Conservation (phyloP, 2,888 invertebrate genomes). For the Chymomyza amoena region DNA sequence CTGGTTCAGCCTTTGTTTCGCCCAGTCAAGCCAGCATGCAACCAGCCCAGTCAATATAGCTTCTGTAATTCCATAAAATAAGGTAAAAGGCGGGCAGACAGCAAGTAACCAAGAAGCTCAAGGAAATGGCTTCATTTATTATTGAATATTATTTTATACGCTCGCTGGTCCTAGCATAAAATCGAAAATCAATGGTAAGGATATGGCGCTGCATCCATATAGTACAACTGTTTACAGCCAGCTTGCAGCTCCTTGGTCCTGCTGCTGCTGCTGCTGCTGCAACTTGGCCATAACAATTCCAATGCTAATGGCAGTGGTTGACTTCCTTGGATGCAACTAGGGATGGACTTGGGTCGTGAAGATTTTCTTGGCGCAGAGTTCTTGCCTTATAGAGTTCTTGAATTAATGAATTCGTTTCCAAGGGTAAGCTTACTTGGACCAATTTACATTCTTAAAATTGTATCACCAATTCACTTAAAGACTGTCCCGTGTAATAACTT, state of each 20-base stretch:
- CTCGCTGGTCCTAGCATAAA: slow-evolving; percentile 55
- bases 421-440: too few species aligned
- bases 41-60: slow-evolving; percentile 18
- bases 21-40: slow-evolving; percentile 12
- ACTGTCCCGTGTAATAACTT: too few species aligned
- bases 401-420: too few species aligned
- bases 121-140: slow-evolving; percentile 73
- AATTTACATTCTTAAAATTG: too few species aligned
- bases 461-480: too few species aligned
- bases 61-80: slow-evolving; percentile 57
- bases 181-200: slow-evolving; percentile 69
- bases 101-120: slow-evolving; percentile 25
- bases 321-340: background rate
- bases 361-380: background rate
- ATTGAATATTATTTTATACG: slow-evolving; percentile 72
- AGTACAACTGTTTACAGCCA: background rate
- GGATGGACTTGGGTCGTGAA: background rate
- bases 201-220: slow-evolving; percentile 42
- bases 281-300: slow-evolving; percentile 62
- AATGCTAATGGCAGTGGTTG: slow-evolving; percentile 54
- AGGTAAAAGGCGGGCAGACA: slow-evolving; percentile 17
- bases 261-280: slow-evolving; percentile 28
- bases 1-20: slow-evolving; percentile 59
- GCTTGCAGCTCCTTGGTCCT: background rate
- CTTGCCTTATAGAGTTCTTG: too few species aligned